phyloP scores from a whole-genome alignment of 2,113 vertebrate genomes.

The Salvelinus sp. region DNA sequence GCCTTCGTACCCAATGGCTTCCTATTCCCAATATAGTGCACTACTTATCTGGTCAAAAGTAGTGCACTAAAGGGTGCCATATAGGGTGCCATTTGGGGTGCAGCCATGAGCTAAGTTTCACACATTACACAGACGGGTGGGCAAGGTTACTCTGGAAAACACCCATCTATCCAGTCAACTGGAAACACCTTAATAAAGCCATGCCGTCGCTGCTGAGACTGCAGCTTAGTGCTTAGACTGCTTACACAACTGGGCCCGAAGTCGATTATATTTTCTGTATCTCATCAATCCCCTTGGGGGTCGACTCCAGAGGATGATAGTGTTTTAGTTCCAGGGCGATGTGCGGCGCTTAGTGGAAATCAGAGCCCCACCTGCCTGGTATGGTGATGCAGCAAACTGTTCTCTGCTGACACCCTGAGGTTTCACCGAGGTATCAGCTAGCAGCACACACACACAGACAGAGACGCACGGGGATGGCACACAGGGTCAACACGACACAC shows the following conservation, averaged over 20 bases:
- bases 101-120: neutral
- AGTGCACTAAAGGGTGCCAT: too few species aligned
- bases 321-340: constrained; percentile 36
- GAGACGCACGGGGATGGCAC: neutral
- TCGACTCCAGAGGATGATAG: neutral
- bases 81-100: too few species aligned
- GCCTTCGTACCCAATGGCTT: too few species aligned
- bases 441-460: neutral
- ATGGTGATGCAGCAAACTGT: constrained; percentile 1
- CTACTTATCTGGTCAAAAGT: neutral
- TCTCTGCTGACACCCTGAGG: neutral
- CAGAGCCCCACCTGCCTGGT: constrained; percentile 36
- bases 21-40: neutral
- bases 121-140: neutral
- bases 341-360: constrained; percentile 59
- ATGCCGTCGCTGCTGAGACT: constrained; percentile 20
- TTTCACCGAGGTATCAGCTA: neutral
- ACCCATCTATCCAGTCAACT: constrained; percentile 34
- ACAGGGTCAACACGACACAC: too few species aligned
- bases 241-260: neutral
- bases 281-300: constrained; percentile 47
- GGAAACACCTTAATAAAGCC: constrained; percentile 24
- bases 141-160: neutral
- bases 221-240: neutral
- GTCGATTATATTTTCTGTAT: constrained; percentile 53